phyloP scores from a whole-genome alignment of 2,797 vertebrate genomes.

The Florisuga fusca region DNA sequence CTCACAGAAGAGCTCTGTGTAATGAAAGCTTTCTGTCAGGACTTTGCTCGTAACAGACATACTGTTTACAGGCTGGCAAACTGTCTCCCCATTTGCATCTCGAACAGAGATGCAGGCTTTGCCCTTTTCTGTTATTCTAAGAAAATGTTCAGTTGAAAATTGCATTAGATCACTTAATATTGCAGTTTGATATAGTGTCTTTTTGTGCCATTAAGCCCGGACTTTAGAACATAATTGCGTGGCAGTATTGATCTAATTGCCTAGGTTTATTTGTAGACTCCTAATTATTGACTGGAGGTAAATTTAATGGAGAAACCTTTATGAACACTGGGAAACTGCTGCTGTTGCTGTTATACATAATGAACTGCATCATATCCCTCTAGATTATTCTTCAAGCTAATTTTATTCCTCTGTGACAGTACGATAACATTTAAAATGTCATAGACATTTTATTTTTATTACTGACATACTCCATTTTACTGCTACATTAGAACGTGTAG shows the following conservation, averaged over 20 bases:
- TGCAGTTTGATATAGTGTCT: constrained; percentile 86
- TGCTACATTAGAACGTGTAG: constrained; percentile 81
- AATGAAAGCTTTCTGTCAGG: neutral
- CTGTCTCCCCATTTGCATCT: neutral
- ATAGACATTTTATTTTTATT: constrained; percentile 92
- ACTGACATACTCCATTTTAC: constrained; percentile 88
- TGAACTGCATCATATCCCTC: constrained; percentile 90
- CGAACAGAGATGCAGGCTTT: neutral
- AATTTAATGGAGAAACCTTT: constrained; percentile 97
- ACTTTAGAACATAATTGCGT: constrained; percentile 85
- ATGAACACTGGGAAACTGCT: constrained; percentile 95
- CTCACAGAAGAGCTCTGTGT: neutral
- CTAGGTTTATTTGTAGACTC: constrained; percentile 98
- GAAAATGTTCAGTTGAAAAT: constrained; percentile 68
- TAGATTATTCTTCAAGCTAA: constrained; percentile 93
- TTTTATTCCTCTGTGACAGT: constrained; percentile 90
- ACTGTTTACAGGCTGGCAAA: neutral
- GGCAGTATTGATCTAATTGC: constrained; percentile 99
- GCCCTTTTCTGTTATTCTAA: constrained; percentile 19
- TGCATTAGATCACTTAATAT: constrained; percentile 78
- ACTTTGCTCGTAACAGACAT: neutral
- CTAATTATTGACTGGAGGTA: constrained; percentile 99
- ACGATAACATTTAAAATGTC: constrained; percentile 95
- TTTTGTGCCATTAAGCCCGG: constrained; percentile 89
- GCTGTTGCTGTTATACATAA: constrained; percentile 91